phyloP scores from a whole-genome alignment of 1,140 invertebrate genomes.

The Drepana arcuata region DNA sequence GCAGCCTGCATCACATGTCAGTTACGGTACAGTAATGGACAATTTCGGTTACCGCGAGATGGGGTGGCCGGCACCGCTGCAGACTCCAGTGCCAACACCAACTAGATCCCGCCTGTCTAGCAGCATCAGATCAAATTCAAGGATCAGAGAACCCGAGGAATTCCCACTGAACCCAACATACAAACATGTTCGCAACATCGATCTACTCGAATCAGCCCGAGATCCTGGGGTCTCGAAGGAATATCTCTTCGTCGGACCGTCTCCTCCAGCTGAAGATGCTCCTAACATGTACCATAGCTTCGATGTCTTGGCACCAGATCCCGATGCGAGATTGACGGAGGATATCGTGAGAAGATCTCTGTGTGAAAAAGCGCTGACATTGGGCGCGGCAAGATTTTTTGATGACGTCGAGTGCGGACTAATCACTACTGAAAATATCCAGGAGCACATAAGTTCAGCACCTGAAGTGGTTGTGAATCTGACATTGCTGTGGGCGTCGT shows the following conservation, averaged over 20 bases:
- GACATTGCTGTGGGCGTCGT: conserved; percentile 57
- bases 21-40: conserved; percentile 40
- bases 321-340: conserved; percentile 75
- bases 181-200: conserved; percentile 46
- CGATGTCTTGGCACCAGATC: conserved; percentile 73
- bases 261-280: conserved; percentile 75
- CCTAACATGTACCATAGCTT: conserved; percentile 76
- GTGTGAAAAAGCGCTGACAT: conserved; percentile 73
- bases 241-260: conserved; percentile 75
- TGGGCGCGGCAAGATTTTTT: conserved; percentile 73
- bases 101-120: conserved; percentile 30
- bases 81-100: conserved; percentile 31
- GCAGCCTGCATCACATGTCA: conserved; percentile 11
- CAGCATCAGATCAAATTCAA: conserved; percentile 37
- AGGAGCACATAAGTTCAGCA: conserved; percentile 54
- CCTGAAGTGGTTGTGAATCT: conserved; percentile 61
- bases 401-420: conserved; percentile 75
- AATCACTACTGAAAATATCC: conserved; percentile 63
- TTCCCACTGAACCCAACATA: conserved; percentile 49
- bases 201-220: conserved; percentile 44
- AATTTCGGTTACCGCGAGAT: conserved; percentile 67
- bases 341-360: conserved; percentile 74
- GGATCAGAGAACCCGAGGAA: conserved; percentile 46
- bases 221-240: conserved; percentile 59
- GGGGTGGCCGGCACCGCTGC: conserved; percentile 49